Evolutionary conservation across 2,888 invertebrate genomes (phyloP), one percentile per base, ranked within the genome.

Genomic region (Dexiosoma caninum): DNA sequence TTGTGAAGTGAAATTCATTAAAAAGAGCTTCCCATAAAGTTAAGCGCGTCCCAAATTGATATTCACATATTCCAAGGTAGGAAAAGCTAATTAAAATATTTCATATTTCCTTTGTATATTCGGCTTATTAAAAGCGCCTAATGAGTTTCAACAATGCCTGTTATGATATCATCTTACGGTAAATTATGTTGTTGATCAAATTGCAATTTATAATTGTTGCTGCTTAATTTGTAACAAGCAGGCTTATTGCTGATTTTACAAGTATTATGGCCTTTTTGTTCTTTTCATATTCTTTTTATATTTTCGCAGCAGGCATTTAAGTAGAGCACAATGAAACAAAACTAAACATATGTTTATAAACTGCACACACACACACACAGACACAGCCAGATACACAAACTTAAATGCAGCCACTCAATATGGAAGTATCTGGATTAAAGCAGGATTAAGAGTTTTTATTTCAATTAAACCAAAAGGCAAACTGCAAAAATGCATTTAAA

Each of bases 391-490:
- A n/a, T n/a, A n/a, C n/a, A n/a, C n/a, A n/a, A n/a, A n/a, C n/a
- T n/a, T n/a, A n/a, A n/a, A n/a, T n/a, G 27, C 40, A 57, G 7
- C 9, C 10, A 23, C 12, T 1, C n/a, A 12, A 40, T 0, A 23
- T 51, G 21, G 67, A 27, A 27, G 35, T 30, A 42, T 27, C 27
- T 59, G 49, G 60, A 66, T 59, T 42, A 49, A 44, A 66, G 59
- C 51, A 19, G 53, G 16, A 46, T 49, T 70, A 3, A 55, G 69
- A 62, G 71, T 75, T 80, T 76, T 71, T 75, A 60, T 76, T 81
- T 72, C 81, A 81, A 81, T 77, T 81, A 81, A 40, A 21, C 27
- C 35, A 72, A 72, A 72, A 64, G 72, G 62, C 72, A 62, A 62
- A 62, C 21, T 51, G 23, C 46, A 66, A 32, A 46, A 59, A 23